Evolutionary conservation across 2,888 invertebrate genomes (phyloP).

Genomic region (Lysandra coridon): DNA sequence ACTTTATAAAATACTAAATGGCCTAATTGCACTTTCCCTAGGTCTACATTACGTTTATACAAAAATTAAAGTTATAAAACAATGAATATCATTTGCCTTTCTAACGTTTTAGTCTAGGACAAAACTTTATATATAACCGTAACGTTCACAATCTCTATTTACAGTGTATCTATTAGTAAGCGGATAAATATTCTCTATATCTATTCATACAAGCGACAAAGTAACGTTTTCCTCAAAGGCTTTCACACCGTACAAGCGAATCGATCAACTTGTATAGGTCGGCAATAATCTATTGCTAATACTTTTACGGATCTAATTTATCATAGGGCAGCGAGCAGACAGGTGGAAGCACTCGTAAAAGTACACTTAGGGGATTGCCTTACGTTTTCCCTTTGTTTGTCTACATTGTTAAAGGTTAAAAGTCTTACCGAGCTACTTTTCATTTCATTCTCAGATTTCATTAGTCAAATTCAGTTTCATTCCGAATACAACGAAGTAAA

Average conservation of each 20-base stretch:
- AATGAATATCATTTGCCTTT: no score
- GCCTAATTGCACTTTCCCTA: no score
- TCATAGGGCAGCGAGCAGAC: conserved; percentile 32
- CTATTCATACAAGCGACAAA: neutral
- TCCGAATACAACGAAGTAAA: neutral
- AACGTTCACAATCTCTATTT: no score
- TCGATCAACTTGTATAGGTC: conserved; percentile 1
- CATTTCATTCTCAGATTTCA: neutral
- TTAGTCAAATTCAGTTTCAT: neutral
- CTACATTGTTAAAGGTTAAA: conserved; percentile 7
- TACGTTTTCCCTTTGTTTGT: neutral
- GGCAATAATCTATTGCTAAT: conserved; percentile 1
- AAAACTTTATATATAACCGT: no score
- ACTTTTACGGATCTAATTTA: conserved; percentile 24
- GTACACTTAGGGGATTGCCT: conserved; percentile 31
- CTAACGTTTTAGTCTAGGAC: no score
- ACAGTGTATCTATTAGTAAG: neutral
- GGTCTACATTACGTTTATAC: no score
- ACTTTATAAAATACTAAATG: no score
- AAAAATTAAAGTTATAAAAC: no score
- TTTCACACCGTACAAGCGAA: conserved; percentile 3
- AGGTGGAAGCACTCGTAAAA: conserved; percentile 33
- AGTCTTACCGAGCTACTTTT: neutral
- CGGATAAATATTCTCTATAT: neutral
- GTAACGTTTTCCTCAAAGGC: neutral